Evolutionary conservation across 2,888 invertebrate species (phyloP), one percentile per base, ranked within the genome.

Genomic region (Acheta domesticus): DNA sequence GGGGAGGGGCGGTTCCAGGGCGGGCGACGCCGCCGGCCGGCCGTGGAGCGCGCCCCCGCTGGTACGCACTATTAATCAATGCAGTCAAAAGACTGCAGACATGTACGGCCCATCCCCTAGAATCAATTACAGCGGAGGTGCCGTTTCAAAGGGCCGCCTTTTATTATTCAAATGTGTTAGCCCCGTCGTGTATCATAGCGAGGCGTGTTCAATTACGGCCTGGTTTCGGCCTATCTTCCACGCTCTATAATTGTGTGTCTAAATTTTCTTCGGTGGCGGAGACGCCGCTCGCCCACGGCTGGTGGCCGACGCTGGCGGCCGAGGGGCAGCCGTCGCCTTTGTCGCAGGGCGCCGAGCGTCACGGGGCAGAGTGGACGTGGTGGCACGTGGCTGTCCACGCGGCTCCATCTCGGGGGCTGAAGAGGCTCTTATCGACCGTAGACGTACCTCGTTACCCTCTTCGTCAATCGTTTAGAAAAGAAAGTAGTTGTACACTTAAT

Each of bases 71-170:
- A 76, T 79, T 76, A 79, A 78, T 78, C 78, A 78, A 78, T 78
- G 76, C 62, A 76, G 50, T 79, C 76, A 79, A 79, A 76, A 79
- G 79, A 79, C 79, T 23, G 21, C 74, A 62, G 62, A 62, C 62
- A 62, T 62, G 62, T 11, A 62, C 16, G n/a, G 62, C 62, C 62
- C 62, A 62, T 62, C 62, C 62, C 62, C 62, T n/a, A 62, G 62
- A 62, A 62, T 62, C 62, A 62, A 62, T 62, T 62, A 62, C 62
- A 62, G 62, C 62, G 16, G 62, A 62, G 62, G 62, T 62, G 62
- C 62, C 62, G 5, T 62, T 62, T 62, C 16, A 62, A 62, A 62
- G 62, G 62, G 62, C 62, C 62, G 62, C 62, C 62, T 62, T 62
- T 62, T 62, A 62, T 62, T 62, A 62, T 62, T 62, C 62, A 62